Conservation (phyloP, 2,113 vertebrate genomes). For the Bucco capensis region DNA sequence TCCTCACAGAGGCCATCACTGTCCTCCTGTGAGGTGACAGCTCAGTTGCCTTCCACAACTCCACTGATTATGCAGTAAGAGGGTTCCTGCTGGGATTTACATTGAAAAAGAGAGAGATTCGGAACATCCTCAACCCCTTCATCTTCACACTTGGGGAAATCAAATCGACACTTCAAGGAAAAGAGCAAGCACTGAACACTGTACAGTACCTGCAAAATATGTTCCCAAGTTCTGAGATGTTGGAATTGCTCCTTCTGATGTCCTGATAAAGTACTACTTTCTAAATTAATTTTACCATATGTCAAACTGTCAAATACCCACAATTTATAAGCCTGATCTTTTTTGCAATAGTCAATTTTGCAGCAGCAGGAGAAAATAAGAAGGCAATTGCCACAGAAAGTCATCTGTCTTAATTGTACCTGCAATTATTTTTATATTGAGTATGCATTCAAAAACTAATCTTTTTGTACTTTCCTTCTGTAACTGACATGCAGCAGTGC, state of each 20-base stretch:
- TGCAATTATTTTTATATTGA: not conserved
- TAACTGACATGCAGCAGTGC: not conserved
- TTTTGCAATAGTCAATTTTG: not conserved
- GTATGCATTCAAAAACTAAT: not conserved
- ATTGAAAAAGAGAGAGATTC: not conserved
- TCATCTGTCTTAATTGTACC: not conserved
- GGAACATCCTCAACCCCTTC: not conserved
- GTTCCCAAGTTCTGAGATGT: not conserved
- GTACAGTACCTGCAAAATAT: not conserved
- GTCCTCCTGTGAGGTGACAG: not conserved
- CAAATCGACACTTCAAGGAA: not conserved
- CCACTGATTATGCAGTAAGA: fast-evolving
- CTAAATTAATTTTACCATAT: not conserved
- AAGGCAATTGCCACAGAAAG: not conserved
- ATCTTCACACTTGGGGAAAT: not conserved
- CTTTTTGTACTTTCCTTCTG: not conserved
- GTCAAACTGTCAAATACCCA: not conserved
- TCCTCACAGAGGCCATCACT: not conserved
- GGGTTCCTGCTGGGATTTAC: not conserved
- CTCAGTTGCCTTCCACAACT: too few relatives aligned
- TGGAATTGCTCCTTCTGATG: not conserved
- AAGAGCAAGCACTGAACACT: not conserved
- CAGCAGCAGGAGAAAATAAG: not conserved
- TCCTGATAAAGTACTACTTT: not conserved
- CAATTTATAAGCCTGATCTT: not conserved